These are phyloP conservation scores for Propithecus perrieri DNA, from an alignment of 2,797 vertebrate species.

Conservation along the genomic window DNA sequence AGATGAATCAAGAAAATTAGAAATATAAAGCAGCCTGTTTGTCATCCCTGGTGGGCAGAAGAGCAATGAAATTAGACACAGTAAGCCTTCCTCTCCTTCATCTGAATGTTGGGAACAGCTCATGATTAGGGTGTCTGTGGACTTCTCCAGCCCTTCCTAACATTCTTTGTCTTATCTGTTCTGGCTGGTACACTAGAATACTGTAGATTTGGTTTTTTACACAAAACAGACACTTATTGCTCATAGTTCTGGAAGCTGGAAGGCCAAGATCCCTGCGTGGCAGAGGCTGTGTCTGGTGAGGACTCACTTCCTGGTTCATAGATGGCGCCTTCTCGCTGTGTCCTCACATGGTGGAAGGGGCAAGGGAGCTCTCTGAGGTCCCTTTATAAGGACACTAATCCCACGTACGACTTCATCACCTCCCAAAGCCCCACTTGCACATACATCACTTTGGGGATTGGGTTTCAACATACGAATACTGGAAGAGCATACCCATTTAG, in stretches of 20 bases:
- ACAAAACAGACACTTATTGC: neutral
- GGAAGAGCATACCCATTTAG: neutral
- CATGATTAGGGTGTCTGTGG: rapidly evolving
- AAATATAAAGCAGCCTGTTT: neutral
- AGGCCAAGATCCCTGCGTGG: neutral
- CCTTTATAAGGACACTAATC: neutral
- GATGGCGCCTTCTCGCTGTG: neutral
- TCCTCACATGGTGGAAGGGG: neutral
- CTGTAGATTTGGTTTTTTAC: no score
- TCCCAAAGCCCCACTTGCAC: neutral
- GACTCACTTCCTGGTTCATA: neutral
- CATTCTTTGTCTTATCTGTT: neutral
- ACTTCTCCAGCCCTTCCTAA: no score
- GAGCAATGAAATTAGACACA: no score
- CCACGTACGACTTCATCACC: neutral
- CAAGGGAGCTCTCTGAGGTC: neutral
- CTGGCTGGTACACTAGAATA: neutral
- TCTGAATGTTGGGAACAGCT: neutral
- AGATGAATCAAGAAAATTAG: neutral
- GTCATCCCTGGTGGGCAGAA: rapidly evolving
- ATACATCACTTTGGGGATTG: neutral
- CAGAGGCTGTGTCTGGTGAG: neutral
- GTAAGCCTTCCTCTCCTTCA: rapidly evolving
- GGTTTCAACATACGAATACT: neutral
- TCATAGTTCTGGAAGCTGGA: neutral